Percentiles rank a stretch among this genome's conserved stretches.
These are phyloP conservation scores for Orchesellides sinensis DNA, from an alignment of 2,888 invertebrate species.

Conservation along the genomic window DNA sequence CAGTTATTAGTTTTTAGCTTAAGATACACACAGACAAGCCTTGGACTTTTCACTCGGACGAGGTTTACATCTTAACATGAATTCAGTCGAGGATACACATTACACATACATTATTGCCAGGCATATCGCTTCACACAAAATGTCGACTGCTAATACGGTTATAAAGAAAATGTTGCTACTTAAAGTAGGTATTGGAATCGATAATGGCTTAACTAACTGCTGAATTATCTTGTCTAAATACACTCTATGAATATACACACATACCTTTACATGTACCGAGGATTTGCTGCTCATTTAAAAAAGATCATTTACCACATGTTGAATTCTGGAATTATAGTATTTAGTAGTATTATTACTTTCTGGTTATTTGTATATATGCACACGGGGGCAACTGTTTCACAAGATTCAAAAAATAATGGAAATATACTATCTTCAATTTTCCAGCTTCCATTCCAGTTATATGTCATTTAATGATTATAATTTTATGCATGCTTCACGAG, in stretches of 20 bases:
- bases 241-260: not conserved
- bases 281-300: too few species aligned
- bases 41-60: slow-evolving; percentile 57
- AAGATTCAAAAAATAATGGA: not conserved
- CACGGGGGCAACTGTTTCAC: slow-evolving; percentile 18
- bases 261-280: not conserved
- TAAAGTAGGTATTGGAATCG: slow-evolving; percentile 47
- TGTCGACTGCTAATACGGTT: slow-evolving; percentile 24
- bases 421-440: not conserved
- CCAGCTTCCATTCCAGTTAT: too few species aligned
- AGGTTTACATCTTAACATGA: slow-evolving; percentile 11
- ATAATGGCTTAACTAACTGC: slow-evolving; percentile 54
- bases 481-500: too few species aligned
- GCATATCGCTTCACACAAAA: not conserved
- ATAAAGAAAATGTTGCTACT: slow-evolving; percentile 30
- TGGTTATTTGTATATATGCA: too few species aligned
- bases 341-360: too few species aligned
- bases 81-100: not conserved
- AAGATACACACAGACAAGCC: slow-evolving; percentile 24
- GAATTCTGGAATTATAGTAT: too few species aligned
- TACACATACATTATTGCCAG: not conserved
- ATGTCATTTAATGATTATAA: too few species aligned
- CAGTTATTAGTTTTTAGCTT: slow-evolving; percentile 49
- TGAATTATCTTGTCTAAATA: slow-evolving; percentile 40
- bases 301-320: not conserved